Evolutionary conservation across 1,140 invertebrate genomes (phyloP).

Genomic region (Lepidurus packardi): DNA sequence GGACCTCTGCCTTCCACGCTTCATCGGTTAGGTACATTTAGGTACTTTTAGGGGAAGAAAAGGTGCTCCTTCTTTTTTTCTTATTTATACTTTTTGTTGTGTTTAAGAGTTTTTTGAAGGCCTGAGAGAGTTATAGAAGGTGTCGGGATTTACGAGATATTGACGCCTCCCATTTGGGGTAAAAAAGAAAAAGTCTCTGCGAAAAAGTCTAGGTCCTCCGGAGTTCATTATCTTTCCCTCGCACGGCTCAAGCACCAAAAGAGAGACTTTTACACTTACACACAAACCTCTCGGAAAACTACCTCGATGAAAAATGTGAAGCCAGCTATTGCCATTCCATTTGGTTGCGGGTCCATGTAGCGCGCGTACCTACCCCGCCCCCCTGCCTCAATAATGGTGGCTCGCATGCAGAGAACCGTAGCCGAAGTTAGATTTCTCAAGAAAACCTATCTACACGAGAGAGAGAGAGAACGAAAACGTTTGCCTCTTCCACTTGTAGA

Average conservation of each 20-base stretch:
- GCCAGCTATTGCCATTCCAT: background rate
- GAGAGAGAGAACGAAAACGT: background rate
- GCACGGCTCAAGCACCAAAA: background rate
- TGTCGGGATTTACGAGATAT: slow-evolving; percentile 7
- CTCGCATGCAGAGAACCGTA: slow-evolving; percentile 3
- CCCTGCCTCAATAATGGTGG: slow-evolving; percentile 17
- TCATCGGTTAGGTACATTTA: background rate
- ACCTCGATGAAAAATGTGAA: background rate
- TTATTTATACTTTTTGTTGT: background rate
- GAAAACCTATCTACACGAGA: background rate
- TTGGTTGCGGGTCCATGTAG: slow-evolving; percentile 8
- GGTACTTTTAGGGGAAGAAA: background rate
- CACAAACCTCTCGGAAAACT: background rate
- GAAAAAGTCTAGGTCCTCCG: background rate
- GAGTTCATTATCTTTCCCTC: slow-evolving; percentile 3
- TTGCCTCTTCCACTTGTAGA: too few relatives aligned
- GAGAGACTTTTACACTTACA: background rate
- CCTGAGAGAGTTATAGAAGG: background rate
- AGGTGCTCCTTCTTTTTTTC: background rate
- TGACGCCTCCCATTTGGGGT: slow-evolving; percentile 20
- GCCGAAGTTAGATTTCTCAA: background rate
- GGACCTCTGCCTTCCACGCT: slow-evolving; percentile 3
- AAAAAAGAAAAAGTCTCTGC: background rate
- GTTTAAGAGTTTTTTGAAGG: background rate
- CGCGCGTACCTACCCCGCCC: slow-evolving; percentile 4